Base-by-base conservation (phyloP, 2,888 invertebrate species). In the Yponomeuta malinellus region DNA sequence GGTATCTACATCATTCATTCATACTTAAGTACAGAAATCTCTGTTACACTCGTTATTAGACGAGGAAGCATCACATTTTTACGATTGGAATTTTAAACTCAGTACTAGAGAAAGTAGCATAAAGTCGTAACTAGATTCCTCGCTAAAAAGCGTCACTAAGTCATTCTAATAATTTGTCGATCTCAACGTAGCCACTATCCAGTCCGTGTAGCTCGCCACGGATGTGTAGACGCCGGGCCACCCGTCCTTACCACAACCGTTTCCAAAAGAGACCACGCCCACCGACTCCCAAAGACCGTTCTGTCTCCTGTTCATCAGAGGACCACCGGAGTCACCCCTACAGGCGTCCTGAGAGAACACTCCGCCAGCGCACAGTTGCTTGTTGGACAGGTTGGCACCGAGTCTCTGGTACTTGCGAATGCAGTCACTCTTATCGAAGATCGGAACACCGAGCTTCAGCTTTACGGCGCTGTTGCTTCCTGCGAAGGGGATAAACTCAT, bases 311-410 rank as follows among this genome's bases (percentile, higher is more conserved):
- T 83, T 89, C 96, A 96, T 96, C 6, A 96, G 84, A 0, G 96
- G 96, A 4, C 96, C 96, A 0, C 96, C 96, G 0, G 96, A 96
- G 76, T 96, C 96, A 0, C 96, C 96, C 23, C 89, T 92, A 77
- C 96, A 97, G 0, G 96, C 94, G 78, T 96, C 96, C 77, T 94
- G 93, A 4, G 93, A 93, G 71, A 88, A 92, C 63, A 92, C 90
- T 0, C 96, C 95, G 2, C 96, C 96, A 10, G 95, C 96, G 78
- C 96, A 96, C 0, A 96, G 78, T 77, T 95, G 95, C 29, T 88
- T 92, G 0, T 92, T 85, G 0, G 89, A 89, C 48, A 95, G 79
- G 1, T 81, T 79, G 0, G 94, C 92, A 0, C 90, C 90, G 6
- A 93, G 83, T 0, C 81, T 76, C 12, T 82, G 81, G 76, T 94